Base-by-base conservation (phyloP, 1,140 invertebrate species). In the Neodiprion lecontei region DNA sequence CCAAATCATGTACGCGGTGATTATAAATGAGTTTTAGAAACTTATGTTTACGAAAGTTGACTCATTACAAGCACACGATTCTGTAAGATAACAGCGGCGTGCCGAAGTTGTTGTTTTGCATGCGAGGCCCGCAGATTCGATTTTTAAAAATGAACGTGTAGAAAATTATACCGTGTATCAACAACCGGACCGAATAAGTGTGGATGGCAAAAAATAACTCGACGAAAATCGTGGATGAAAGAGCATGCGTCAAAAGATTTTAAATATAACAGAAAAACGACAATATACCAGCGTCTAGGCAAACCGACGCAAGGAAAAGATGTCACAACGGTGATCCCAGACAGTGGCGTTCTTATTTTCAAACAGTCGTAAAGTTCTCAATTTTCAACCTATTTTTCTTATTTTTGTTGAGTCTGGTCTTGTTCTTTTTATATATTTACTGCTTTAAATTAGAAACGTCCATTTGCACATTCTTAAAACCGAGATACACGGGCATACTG, bases 191-290 rank as follows among this genome's bases (percentile, higher is more conserved):
- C 28, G 28, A 40, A 40, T 1, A 40, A 40, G 28, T 40, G 28
- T 40, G 1, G 28, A 40, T 3, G 28, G 28, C 28, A 40, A 40
- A 40, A 40, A 40, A 40, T 40, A 40, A 5, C 28, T 40, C 28
- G 4, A 40, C 28, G 28, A 40, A 40, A 40, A 3, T 3, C 28
- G 28, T 40, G 28, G 28, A 40, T 40, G 28, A 40, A 40, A 5
- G 28, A 40, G 28, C 28, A 40, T 40, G 28, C 28, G 28, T 40
- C 28, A 40, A 40, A 40, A 40, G 28, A 4, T 61, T 61, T 61
- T 12, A 61, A 61, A 61, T 61, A 61, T 61, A 61, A 61, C 53
- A 61, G 53, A 61, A 61, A 61, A 61, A 61, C 53, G 53, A 61
- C 28, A 40, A 14, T 12, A 61, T 61, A 17, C 11, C n/a, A 12